phyloP scores from a whole-genome alignment of 2,888 invertebrate species.

The Drosophila paracracens region DNA sequence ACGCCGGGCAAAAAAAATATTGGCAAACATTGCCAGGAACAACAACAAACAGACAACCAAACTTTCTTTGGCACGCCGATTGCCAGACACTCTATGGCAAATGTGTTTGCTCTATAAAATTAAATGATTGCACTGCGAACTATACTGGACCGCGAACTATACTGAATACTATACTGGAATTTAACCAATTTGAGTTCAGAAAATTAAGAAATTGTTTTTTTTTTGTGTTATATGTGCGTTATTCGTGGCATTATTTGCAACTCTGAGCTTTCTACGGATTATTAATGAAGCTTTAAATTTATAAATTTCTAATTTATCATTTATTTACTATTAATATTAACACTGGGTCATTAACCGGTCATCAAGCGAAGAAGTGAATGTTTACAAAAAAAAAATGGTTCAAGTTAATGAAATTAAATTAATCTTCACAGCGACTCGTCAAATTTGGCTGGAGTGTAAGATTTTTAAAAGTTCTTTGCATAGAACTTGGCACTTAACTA shows the following conservation, averaged over 20 bases:
- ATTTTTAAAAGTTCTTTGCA: not conserved
- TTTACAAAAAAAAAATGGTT: too few relatives aligned
- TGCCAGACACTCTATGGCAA: slow-evolving; percentile 9
- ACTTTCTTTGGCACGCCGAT: slow-evolving; percentile 20
- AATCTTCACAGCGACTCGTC: not conserved
- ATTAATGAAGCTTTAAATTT: not conserved
- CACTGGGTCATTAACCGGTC: not conserved
- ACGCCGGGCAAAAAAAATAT: slow-evolving; percentile 65
- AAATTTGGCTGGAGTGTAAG: not conserved
- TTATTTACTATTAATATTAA: not conserved
- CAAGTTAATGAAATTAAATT: not conserved
- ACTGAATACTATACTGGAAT: not conserved
- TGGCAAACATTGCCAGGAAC: slow-evolving; percentile 68
- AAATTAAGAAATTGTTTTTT: not conserved
- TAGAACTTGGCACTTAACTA: slow-evolving; percentile 6
- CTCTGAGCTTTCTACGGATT: not conserved
- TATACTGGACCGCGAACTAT: not conserved
- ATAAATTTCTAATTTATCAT: not conserved
- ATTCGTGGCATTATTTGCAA: not conserved
- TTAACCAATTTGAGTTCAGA: not conserved
- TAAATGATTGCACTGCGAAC: not conserved
- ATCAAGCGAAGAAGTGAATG: not conserved
- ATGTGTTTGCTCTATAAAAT: not conserved
- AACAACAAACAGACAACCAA: slow-evolving; percentile 45
- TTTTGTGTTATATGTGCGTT: not conserved